Evolutionary conservation across 2,113 vertebrate genomes (phyloP), one percentile per base, ranked within the genome.

Genomic region (Apteryx owenii): DNA sequence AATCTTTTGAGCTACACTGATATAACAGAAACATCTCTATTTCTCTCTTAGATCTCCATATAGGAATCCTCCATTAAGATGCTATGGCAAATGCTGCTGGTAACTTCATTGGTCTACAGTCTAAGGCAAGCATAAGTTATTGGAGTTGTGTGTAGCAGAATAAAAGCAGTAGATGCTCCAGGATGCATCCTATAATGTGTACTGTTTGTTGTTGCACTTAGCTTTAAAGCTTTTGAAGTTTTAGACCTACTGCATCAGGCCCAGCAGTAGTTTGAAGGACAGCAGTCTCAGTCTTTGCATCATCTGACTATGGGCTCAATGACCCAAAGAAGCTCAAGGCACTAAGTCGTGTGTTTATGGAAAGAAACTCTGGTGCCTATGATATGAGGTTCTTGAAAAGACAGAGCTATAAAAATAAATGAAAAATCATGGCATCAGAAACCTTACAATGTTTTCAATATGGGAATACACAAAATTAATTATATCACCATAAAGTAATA

Each of bases 1-100:
- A 95, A 90, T 62, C 77, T 66, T 90, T 9, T 79, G 62, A 79
- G 48, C 56, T 79, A 18, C 68, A 42, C 10, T 64, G 21, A 54
- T 85, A 60, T 83, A 94, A 94, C 44, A 85, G 83, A 95, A 89
- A 64, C 33, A 36, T 81, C 44, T 90, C 58, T 85, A 13, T 88
- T 92, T 68, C 58, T 82, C 7, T 0, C 26, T 72, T 69, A 72
- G 33, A 65, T 73, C 10, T 66, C 46, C 29, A 2, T 50, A 11
- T 69, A 64, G 46, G 33, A 86, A 76, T 48, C 33, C 44, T 91
- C 80, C 83, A 71, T 81, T 81, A 72, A 73, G 58, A 76, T 89
- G 54, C 54, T 72, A 29, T 38, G 18, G 40, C 26, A 95, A 76
- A 80, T 87, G 69, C 71, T 89, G 15, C 73, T 89, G 61, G 77